Base-by-base conservation (phyloP, 2,888 invertebrate species). In the Troides helena region DNA sequence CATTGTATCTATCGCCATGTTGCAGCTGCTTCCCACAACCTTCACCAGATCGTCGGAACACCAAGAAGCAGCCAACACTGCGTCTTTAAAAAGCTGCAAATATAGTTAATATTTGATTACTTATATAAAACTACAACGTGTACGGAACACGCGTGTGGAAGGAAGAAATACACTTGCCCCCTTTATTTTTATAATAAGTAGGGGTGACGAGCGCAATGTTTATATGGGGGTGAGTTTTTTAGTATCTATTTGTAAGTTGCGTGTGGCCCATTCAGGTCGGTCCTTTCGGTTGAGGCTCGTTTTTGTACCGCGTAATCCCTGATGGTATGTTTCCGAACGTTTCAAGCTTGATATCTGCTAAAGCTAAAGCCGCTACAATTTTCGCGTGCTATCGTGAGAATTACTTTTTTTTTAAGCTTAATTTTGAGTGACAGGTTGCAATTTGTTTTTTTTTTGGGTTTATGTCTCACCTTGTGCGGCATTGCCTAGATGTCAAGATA, bases 221-320 rank as follows among this genome's bases (percentile, higher is more conserved):
- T 78, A 79, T 78, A 78, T 77, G 76, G 77, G 79, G 77, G 72
- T 74, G 72, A 70, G 73, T 71, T 74, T 75, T 74, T 76, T 75
- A 73, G 76, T 76, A 74, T 73, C 71, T 69, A 70, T 75, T 73
- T 67, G 65, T 65, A 64, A 66, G 69, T 83, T 81, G 84, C 76
- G 85, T 86, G 85, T 88, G 87, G 87, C 82, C 86, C 78, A 75
- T 75, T 77, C 72, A 75, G 77, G 77, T 79, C 76, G 72, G 78
- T 76, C 79, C 78, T 81, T 81, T 77, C 77, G 79, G 78, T 81
- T 77, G 72, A 69, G 67, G 62, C 71, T 68, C 71, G 74, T 73
- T 79, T 76, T 80, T 79, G 76, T 75, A 73, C 39, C 65, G 72
- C 72, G 72, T 82, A 82, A 84, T 84, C 83, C 73, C 71, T 69